These are phyloP conservation scores for Diachasmimorpha longicaudata DNA, from an alignment of 1,140 invertebrate species.

Conservation along the genomic window DNA sequence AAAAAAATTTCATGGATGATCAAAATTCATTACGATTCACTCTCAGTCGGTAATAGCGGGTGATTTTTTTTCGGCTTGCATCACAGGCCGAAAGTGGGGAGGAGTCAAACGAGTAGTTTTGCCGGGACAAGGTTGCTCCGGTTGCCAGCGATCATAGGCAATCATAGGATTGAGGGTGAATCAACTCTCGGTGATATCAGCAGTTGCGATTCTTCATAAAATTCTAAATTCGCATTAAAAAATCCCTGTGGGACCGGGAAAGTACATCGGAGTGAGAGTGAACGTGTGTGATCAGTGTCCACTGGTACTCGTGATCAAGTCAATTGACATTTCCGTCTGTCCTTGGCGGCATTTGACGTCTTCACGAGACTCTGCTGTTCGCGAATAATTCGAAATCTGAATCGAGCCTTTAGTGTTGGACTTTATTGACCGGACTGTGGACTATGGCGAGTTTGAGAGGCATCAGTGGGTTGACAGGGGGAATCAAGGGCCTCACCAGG, in stretches of 20 bases:
- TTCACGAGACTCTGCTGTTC: not conserved
- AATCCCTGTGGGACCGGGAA: not conserved
- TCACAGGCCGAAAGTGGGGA: not conserved
- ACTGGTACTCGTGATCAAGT: not conserved
- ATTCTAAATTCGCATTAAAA: not conserved
- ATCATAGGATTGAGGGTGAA: not conserved
- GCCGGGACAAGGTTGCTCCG: not conserved
- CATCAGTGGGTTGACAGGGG: slow-evolving; percentile 44
- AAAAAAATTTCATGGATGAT: not conserved
- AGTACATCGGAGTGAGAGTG: not conserved
- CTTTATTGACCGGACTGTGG: no score
- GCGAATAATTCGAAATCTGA: not conserved
- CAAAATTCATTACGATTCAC: no score
- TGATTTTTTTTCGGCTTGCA: not conserved
- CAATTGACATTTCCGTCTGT: not conserved
- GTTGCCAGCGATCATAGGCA: not conserved
- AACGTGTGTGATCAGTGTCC: not conserved
- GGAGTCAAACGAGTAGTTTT: not conserved
- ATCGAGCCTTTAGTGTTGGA: not conserved
- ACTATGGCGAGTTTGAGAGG: slow-evolving; percentile 50
- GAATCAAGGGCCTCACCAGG: slow-evolving; percentile 34
- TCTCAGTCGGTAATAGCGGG: not conserved
- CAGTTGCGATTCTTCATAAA: not conserved
- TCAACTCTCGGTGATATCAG: not conserved
- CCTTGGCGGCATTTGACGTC: not conserved